Evolutionary conservation across 1,140 invertebrate genomes (phyloP), one percentile per base, ranked within the genome.

Genomic region (Macrotrachela quadricornifera): DNA sequence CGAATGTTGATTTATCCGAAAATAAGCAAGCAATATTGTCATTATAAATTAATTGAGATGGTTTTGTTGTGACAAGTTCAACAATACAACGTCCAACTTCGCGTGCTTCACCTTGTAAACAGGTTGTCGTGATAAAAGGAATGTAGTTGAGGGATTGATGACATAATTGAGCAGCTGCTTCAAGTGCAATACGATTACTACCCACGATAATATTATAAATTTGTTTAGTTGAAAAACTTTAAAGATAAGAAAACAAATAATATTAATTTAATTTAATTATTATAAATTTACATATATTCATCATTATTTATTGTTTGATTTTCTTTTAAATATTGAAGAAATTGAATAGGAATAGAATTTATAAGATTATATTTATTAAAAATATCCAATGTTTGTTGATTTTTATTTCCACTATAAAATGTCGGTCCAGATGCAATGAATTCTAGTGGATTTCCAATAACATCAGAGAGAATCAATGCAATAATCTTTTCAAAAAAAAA

Each of bases 401-500:
- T 38, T 40, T 54, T 40, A 18, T 10, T 48, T 10, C 17, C 17
- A 43, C n/a, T 13, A 62, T 77, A 76, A 9, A 59, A 56, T 17
- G 92, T 97, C 8, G 92, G 88, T 2, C 88, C 92, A 75, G 86
- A 90, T 1, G 88, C 86, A 66, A 99, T 91, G 14, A 84, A 71
- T 59, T 87, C 79, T 38, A 94, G 56, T n/a, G 81, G 80, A 72
- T 94, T 83, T 15, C 78, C 80, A 46, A 96, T 77, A 36, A 96
- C 79, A 71, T 97, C 92, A 14, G 88, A 95, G 12, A 97, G 68
- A 54, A 96, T 81, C 16, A 97, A 69, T 15, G 80, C 75, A 17
- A 92, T 67, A 13, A 87, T 30, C 21, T 30, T 30, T 2, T 30
- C 8, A 30, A 30, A 30, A 30, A 2, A 30, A 2, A 30, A 30